phyloP scores from a whole-genome alignment of 1,140 invertebrate species.

The Contarinia nasturtii region DNA sequence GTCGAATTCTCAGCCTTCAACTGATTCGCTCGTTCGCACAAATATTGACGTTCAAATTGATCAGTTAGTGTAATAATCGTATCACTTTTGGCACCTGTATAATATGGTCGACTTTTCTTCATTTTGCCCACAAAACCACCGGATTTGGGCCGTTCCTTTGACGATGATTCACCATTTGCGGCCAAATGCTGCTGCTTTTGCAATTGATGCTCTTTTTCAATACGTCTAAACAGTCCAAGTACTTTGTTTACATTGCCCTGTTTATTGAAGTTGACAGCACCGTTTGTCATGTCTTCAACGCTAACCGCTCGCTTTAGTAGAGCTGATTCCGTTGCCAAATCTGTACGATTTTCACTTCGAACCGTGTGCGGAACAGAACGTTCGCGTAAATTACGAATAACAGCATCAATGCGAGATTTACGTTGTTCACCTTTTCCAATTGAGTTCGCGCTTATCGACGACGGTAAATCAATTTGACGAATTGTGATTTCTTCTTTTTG shows the following conservation, averaged over 20 bases:
- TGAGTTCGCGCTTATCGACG: too few species aligned
- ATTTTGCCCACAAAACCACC: conserved; percentile 4
- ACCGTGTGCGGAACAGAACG: conserved; percentile 32
- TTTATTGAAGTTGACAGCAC: conserved; percentile 24
- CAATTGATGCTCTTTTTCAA: conserved; percentile 28
- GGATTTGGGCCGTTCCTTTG: conserved; percentile 6
- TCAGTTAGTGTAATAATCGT: conserved; percentile 2
- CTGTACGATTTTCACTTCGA: conserved; percentile 9
- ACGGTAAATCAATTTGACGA: background rate
- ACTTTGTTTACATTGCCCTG: conserved; percentile 38
- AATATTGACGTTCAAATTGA: background rate
- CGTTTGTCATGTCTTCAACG: conserved; percentile 36
- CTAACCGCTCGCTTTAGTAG: conserved; percentile 47
- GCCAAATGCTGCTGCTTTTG: conserved; percentile 19
- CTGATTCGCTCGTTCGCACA: background rate
- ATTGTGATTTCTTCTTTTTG: conserved; percentile 11
- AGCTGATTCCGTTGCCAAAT: conserved; percentile 31
- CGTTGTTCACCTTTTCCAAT: conserved; percentile 11
- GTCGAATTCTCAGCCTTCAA: background rate
- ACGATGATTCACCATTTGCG: conserved; percentile 6
- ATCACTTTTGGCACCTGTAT: background rate
- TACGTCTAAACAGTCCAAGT: conserved; percentile 49
- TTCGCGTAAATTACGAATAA: conserved; percentile 35
- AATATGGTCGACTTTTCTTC: background rate
- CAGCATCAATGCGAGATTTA: conserved; percentile 26